Base-by-base conservation (phyloP, 1,140 invertebrate genomes). In the Scaptomyza montana region DNA sequence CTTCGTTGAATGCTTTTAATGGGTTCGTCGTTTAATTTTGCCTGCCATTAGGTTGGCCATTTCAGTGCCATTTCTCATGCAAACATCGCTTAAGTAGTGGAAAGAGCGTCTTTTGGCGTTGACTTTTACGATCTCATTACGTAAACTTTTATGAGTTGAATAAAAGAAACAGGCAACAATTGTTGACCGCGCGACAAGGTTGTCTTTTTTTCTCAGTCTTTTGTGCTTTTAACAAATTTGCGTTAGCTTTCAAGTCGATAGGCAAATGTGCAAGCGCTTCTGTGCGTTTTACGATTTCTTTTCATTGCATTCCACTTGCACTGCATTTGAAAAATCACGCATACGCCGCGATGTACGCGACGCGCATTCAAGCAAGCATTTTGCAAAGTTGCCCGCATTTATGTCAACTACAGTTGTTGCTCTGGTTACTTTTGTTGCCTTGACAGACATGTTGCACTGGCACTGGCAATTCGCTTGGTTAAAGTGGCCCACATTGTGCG, bases 311-410 rank as follows among this genome's bases (percentile, higher is more conserved):
- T 74, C n/a, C n/a, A 16, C 16, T 16, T 16, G 16, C 16, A 16
- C 16, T 76, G 30, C 54, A 78, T 72, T 86, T 74, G 25, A 39
- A 59, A 80, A 71, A 76, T 80, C 87, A 76, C 82, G 78, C 84
- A 82, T 86, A 81, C 80, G 80, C 57, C 80, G 45, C 49, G 57
- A 59, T 57, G 72, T 62, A 54, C 21, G 55, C 57, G 54, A 25
- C 13, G 36, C 39, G 41, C 28, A 70, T 63, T 53, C 51, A 62
- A 47, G 49, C 30, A 9, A 36, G 36, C 46, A 43, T 62, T 78
- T 78, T 72, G 70, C 61, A 30, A 49, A 50, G 63, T 61, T 54
- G 33, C 62, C 63, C 51, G 74, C 54, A 45, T 74, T 78, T 66
- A 65, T 65, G 46, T 47, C 30, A 49, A 21, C 73, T 68, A 59